Evolutionary conservation across 2,888 invertebrate genomes (phyloP).

Genomic region (Drosophila cognata): DNA sequence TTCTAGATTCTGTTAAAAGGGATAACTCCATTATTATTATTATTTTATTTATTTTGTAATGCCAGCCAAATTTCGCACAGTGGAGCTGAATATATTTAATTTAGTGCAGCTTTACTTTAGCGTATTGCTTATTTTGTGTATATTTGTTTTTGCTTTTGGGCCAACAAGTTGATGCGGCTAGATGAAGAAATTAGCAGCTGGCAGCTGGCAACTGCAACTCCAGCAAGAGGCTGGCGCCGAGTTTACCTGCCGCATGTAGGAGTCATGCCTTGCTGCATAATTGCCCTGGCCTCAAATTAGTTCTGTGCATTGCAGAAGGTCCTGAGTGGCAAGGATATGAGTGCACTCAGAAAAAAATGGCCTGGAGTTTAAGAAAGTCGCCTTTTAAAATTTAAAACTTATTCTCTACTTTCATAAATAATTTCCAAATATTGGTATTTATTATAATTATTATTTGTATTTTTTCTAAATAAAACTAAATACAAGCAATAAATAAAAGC

Average conservation of each 20-base stretch:
- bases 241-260: slow-evolving; percentile 3
- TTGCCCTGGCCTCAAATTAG: slow-evolving; percentile 81
- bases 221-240: neutral
- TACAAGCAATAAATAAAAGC: neutral
- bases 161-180: slow-evolving; percentile 33
- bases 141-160: slow-evolving; percentile 13
- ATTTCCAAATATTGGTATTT: no score
- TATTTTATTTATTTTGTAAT: no score
- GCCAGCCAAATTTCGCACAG: neutral
- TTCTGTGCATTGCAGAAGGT: slow-evolving; percentile 62
- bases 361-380: rapidly evolving
- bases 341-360: neutral
- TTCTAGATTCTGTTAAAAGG: neutral
- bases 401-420: no score
- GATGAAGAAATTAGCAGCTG: slow-evolving; percentile 63
- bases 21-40: no score
- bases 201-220: slow-evolving; percentile 17
- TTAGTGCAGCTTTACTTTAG: neutral
- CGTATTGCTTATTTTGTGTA: neutral
- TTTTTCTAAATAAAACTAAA: no score
- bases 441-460: neutral
- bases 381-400: no score
- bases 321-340: slow-evolving; percentile 30
- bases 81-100: neutral
- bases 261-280: slow-evolving; percentile 59